Evolutionary conservation across 2,888 invertebrate genomes (phyloP).

Genomic region (Dasysyrphus tricinctus): DNA sequence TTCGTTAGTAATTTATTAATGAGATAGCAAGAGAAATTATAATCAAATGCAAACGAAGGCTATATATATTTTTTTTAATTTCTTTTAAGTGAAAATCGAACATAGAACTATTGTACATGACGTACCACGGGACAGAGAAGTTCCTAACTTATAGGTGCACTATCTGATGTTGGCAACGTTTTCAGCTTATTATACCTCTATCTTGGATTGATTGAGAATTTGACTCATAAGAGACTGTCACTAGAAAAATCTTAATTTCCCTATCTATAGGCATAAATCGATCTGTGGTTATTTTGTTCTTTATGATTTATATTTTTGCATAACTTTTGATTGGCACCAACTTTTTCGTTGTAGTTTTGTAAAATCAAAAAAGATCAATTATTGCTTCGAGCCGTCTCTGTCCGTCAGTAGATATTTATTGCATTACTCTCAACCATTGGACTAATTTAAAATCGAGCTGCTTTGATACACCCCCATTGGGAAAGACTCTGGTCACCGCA

Average conservation of each 20-base stretch:
- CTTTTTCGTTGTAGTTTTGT: background rate
- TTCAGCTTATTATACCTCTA: background rate
- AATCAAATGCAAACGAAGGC: slow-evolving; percentile 34
- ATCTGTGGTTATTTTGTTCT: background rate
- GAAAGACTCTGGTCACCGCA: slow-evolving; percentile 29
- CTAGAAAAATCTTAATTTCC: background rate
- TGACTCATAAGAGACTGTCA: background rate
- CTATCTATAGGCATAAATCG: background rate
- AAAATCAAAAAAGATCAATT: background rate
- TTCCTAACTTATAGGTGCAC: background rate
- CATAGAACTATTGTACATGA: background rate
- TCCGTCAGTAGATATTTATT: slow-evolving; percentile 30
- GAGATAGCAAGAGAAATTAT: slow-evolving; percentile 29
- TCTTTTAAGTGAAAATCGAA: background rate
- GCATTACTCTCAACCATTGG: slow-evolving; percentile 21
- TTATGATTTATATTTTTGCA: background rate
- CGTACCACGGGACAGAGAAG: background rate
- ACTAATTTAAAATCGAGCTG: slow-evolving; percentile 6
- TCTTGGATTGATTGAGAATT: background rate
- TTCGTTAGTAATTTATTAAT: slow-evolving; percentile 60
- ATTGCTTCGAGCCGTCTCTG: background rate
- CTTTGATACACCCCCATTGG: slow-evolving; percentile 45
- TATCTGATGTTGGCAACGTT: background rate
- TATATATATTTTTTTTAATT: background rate
- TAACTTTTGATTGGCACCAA: background rate